Conservation (phyloP, 2,888 invertebrate species). For the Torymus texanus region DNA sequence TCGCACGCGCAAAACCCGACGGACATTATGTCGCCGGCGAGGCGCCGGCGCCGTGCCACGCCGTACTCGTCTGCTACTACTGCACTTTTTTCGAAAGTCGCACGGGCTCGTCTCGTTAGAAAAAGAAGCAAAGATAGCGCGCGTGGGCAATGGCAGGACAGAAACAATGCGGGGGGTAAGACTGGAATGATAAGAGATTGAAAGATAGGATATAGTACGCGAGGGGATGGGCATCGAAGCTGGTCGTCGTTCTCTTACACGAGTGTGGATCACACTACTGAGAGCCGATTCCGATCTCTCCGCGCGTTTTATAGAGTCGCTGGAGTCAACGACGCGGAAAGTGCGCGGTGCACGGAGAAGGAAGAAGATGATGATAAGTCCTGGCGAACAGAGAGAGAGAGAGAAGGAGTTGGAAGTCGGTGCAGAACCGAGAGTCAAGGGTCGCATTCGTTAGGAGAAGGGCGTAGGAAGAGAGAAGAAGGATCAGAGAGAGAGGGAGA, state of each 20-base stretch:
- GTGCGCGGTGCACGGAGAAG: neutral
- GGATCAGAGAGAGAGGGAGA: neutral
- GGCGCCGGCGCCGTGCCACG: slow-evolving; percentile 35
- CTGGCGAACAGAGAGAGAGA: neutral
- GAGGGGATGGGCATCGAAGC: neutral
- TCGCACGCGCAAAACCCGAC: slow-evolving; percentile 56
- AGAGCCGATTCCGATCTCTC: slow-evolving; percentile 33
- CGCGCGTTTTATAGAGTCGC: slow-evolving; percentile 4
- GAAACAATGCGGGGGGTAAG: slow-evolving; percentile 5
- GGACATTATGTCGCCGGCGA: slow-evolving; percentile 56
- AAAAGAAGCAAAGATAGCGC: slow-evolving; percentile 8
- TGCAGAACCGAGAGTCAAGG: neutral
- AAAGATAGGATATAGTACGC: neutral
- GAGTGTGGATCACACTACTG: neutral
- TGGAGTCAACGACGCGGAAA: slow-evolving; percentile 35
- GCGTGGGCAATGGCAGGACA: neutral
- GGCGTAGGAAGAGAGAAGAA: neutral
- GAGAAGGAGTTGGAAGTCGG: neutral
- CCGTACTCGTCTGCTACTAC: slow-evolving; percentile 18
- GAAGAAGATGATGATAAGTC: slow-evolving; percentile 41
- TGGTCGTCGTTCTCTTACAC: slow-evolving; percentile 4
- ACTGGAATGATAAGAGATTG: neutral
- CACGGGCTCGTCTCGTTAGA: slow-evolving; percentile 3
- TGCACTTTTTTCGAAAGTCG: neutral
- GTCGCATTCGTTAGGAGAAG: slow-evolving; percentile 47